phyloP scores from a whole-genome alignment of 2,113 vertebrate species.

The Symphodus melops region DNA sequence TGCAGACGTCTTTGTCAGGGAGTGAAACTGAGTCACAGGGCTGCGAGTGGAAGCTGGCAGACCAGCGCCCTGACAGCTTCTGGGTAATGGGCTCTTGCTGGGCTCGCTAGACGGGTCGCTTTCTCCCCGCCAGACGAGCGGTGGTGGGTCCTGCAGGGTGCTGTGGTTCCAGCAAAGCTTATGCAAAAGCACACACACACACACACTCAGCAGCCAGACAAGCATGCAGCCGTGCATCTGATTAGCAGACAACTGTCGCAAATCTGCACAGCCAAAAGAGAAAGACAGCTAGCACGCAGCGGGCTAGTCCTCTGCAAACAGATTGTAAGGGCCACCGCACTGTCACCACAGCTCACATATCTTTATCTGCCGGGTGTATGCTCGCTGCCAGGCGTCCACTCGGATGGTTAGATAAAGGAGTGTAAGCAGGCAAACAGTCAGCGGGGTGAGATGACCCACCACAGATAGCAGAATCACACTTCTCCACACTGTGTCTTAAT shows the following conservation, averaged over 20 bases:
- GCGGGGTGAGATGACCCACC: background rate
- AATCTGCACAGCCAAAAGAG: conserved; percentile 37
- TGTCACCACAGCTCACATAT: conserved; percentile 25
- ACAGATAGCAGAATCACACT: background rate
- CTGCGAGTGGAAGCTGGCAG: conserved; percentile 50
- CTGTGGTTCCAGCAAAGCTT: conserved; percentile 42
- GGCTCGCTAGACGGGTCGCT: conserved; percentile 44
- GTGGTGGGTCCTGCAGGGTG: conserved; percentile 43
- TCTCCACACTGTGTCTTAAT: background rate
- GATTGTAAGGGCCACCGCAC: conserved; percentile 1
- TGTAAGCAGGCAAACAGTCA: conserved; percentile 15
- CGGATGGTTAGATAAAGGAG: conserved; percentile 42
- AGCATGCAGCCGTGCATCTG: conserved; percentile 9
- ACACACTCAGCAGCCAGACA: conserved; percentile 34
- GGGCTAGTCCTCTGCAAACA: background rate
- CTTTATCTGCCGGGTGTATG: conserved; percentile 28
- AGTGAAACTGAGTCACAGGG: background rate
- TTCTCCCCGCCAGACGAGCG: conserved; percentile 58
- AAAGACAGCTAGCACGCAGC: conserved; percentile 30
- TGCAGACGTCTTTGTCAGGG: conserved; percentile 23
- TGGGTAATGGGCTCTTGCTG: conserved; percentile 68
- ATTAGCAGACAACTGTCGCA: conserved; percentile 51
- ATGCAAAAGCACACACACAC: conserved; percentile 9
- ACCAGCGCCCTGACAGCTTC: conserved; percentile 52
- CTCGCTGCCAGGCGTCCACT: conserved; percentile 37